Conservation (phyloP, 2,888 invertebrate species). For the Acrocyrtus sp. region DNA sequence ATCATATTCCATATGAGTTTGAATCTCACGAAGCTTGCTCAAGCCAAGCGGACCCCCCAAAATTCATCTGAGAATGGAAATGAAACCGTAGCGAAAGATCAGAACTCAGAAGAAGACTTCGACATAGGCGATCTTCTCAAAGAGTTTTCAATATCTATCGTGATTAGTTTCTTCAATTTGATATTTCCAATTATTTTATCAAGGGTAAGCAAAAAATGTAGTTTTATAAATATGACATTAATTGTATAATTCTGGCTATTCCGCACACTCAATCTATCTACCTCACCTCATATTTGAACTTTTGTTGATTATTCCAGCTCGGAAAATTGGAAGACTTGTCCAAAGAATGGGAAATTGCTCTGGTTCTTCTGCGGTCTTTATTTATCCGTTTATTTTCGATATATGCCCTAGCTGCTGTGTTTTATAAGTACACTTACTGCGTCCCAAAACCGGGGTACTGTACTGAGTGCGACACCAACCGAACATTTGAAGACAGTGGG, state of each 20-base stretch:
- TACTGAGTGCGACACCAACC: slow-evolving; percentile 19
- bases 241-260: too few species aligned
- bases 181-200: slow-evolving; percentile 52
- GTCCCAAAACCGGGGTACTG: slow-evolving; percentile 24
- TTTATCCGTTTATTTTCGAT: slow-evolving; percentile 50
- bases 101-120: too few species aligned
- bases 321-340: slow-evolving; percentile 58
- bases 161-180: slow-evolving; percentile 48
- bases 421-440: slow-evolving; percentile 45
- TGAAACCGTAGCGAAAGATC: too few species aligned
- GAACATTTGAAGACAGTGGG: background rate
- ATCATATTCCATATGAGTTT: too few species aligned
- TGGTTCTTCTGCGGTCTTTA: slow-evolving; percentile 51
- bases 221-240: too few species aligned
- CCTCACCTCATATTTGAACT: slow-evolving; percentile 2
- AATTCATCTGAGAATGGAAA: too few species aligned
- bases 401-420: slow-evolving; percentile 33
- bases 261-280: too few species aligned
- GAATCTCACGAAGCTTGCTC: too few species aligned
- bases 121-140: background rate
- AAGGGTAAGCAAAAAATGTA: slow-evolving; percentile 38
- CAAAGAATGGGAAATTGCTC: slow-evolving; percentile 39
- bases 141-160: slow-evolving; percentile 32
- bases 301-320: slow-evolving; percentile 39
- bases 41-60: too few species aligned